Percentiles rank a stretch among this genome's conserved stretches.
phyloP scores from a whole-genome alignment of 2,888 invertebrate genomes.

The Homarus gammarus region DNA sequence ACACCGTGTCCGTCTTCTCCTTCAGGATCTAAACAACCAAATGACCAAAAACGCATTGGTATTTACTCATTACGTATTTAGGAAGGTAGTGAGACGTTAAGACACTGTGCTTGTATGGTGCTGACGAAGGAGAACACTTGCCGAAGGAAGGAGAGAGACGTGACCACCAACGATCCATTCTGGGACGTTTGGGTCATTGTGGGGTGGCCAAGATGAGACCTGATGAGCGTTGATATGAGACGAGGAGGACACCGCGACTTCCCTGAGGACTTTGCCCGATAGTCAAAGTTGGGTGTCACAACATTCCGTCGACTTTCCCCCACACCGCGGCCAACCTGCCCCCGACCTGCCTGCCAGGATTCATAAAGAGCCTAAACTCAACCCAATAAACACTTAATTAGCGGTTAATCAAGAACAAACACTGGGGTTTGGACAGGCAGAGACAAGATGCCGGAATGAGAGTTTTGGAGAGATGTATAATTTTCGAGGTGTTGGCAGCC shows the following conservation, averaged over 20 bases:
- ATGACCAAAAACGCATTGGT: background rate
- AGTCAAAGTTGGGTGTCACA: slow-evolving; percentile 35
- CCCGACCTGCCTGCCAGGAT: background rate
- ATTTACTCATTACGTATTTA: background rate
- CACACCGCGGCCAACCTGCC: background rate
- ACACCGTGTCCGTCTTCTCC: background rate
- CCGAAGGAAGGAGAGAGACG: background rate
- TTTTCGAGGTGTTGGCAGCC: slow-evolving; percentile 29
- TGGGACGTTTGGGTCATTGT: slow-evolving; percentile 24
- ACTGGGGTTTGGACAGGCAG: background rate
- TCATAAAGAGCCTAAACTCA: background rate
- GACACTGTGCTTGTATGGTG: no score
- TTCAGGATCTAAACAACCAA: background rate
- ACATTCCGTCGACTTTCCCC: slow-evolving; percentile 10
- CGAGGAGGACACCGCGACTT: slow-evolving; percentile 58
- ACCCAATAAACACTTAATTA: background rate
- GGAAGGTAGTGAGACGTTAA: background rate
- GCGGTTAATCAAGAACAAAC: background rate
- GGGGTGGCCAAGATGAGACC: slow-evolving; percentile 65
- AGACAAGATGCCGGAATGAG: background rate
- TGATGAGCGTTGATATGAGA: slow-evolving; percentile 71
- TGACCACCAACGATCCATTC: slow-evolving; percentile 1
- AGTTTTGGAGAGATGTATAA: slow-evolving; percentile 3
- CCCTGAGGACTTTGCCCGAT: slow-evolving; percentile 25
- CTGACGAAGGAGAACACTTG: background rate